phyloP scores from a whole-genome alignment of 2,113 vertebrate genomes.

The Potamarius usumacintae region DNA sequence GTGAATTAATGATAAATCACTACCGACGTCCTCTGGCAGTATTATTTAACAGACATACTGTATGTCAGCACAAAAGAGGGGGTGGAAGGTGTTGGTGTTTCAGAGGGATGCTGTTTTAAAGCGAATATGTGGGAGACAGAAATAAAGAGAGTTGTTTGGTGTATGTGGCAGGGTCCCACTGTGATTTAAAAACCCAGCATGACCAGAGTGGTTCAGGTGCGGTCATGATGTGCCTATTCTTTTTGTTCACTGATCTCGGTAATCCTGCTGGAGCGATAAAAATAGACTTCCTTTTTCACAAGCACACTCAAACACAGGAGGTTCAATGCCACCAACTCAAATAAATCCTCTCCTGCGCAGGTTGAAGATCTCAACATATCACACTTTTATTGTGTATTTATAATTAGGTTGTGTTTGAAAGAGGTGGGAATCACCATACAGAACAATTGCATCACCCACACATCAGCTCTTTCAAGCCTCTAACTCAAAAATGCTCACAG shows the following conservation, averaged over 20 bases:
- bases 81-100: slow-evolving; percentile 43
- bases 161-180: background rate
- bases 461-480: background rate
- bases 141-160: background rate
- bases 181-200: slow-evolving; percentile 36
- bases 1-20: background rate
- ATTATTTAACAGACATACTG: background rate
- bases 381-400: slow-evolving; percentile 26
- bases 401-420: slow-evolving; percentile 27
- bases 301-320: slow-evolving; percentile 26
- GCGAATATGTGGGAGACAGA: slow-evolving; percentile 1
- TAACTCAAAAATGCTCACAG: background rate
- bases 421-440: slow-evolving; percentile 31
- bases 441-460: slow-evolving; percentile 22
- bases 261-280: slow-evolving; percentile 38
- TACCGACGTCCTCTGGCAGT: slow-evolving; percentile 3
- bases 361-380: slow-evolving; percentile 3
- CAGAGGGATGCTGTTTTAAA: slow-evolving; percentile 18
- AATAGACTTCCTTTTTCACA: slow-evolving; percentile 42
- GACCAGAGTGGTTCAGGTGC: slow-evolving; percentile 46
- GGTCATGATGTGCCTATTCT: slow-evolving; percentile 42
- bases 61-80: slow-evolving; percentile 3
- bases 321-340: slow-evolving; percentile 24
- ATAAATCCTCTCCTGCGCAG: slow-evolving; percentile 6
- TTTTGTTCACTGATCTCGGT: slow-evolving; percentile 46